Evolutionary conservation across 2,113 vertebrate genomes (phyloP).

Genomic region (Poeciliopsis prolifica): DNA sequence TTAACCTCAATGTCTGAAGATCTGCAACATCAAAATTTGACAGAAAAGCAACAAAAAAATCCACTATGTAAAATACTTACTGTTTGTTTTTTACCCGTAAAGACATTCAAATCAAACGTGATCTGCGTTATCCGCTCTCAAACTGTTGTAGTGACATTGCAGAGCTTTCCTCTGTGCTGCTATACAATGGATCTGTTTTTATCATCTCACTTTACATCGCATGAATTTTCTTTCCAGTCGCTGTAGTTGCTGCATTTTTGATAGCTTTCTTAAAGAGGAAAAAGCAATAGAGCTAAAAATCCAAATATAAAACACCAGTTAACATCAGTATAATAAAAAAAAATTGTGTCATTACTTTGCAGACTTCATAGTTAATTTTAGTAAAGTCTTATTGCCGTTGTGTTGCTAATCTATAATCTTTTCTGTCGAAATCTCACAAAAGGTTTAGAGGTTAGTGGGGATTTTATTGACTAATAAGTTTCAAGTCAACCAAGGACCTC

Average conservation of each 20-base stretch:
- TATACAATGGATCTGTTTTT: background rate
- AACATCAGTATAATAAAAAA: background rate
- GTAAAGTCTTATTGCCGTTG: background rate
- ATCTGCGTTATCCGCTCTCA: background rate
- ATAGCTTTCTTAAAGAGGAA: constrained; percentile 2
- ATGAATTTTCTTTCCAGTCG: background rate
- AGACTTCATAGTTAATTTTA: background rate
- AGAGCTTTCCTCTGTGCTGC: background rate
- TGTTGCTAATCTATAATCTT: constrained; percentile 27
- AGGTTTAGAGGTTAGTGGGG: constrained; percentile 42
- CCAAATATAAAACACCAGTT: background rate
- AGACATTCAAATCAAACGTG: background rate
- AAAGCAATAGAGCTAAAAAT: background rate
- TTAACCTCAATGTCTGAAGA: background rate
- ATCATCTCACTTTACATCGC: background rate
- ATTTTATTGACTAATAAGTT: constrained; percentile 46
- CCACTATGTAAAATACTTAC: background rate
- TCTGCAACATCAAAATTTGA: background rate
- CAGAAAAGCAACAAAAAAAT: background rate
- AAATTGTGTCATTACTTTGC: background rate
- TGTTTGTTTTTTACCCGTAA: background rate
- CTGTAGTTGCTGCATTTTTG: too few relatives aligned
- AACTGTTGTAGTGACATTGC: background rate
- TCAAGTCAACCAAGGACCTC: background rate
- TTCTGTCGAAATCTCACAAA: constrained; percentile 14